A percentile compares a stretch with the other conserved stretches of the same genome.
phyloP scores from a whole-genome alignment of 2,888 invertebrate species.

The Elgonia sp. region DNA sequence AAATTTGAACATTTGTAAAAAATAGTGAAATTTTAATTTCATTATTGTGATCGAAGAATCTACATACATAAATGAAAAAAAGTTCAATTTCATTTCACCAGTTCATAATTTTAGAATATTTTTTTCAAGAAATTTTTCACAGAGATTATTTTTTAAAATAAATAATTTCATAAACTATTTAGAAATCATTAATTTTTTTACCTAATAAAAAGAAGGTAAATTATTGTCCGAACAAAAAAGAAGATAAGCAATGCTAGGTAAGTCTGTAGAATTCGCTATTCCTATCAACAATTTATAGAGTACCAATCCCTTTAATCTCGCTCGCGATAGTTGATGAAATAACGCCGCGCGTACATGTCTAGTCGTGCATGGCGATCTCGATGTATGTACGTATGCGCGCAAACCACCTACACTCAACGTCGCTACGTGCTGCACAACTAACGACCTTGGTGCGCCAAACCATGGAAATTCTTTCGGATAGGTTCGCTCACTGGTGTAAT shows the following conservation, averaged over 20 bases:
- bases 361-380: slow-evolving; percentile 63
- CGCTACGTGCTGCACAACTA: slow-evolving; percentile 51
- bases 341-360: slow-evolving; percentile 54
- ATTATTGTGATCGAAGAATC: too few species aligned
- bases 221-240: too few species aligned
- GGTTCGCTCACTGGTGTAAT: slow-evolving; percentile 53
- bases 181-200: too few species aligned
- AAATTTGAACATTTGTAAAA: not conserved
- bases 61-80: too few species aligned
- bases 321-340: slow-evolving; percentile 58
- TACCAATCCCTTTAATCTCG: slow-evolving; percentile 59
- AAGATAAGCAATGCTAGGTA: not conserved
- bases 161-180: too few species aligned
- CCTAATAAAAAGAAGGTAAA: too few species aligned
- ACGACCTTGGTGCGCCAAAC: slow-evolving; percentile 71
- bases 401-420: slow-evolving; percentile 69
- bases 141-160: too few species aligned
- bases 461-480: slow-evolving; percentile 68
- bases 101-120: too few species aligned
- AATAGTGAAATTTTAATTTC: too few species aligned
- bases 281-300: slow-evolving; percentile 52
- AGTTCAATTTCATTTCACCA: too few species aligned
- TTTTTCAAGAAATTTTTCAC: too few species aligned
- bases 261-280: slow-evolving; percentile 22
- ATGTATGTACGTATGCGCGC: slow-evolving; percentile 8